Evolutionary conservation across 2,888 invertebrate species (phyloP).

Genomic region (Stomorhina lunata): DNA sequence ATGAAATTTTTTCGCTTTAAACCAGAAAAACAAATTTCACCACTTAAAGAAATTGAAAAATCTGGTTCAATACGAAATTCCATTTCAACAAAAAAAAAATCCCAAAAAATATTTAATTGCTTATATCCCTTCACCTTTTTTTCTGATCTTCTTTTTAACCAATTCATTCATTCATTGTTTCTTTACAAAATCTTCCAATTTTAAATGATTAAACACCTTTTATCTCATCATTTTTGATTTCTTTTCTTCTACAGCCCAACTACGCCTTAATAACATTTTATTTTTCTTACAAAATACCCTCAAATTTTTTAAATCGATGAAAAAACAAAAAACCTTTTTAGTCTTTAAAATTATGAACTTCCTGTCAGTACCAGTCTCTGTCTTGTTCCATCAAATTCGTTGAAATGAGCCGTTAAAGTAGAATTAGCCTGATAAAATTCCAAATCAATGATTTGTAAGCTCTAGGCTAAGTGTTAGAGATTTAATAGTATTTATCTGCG

Average conservation of each 20-base stretch:
- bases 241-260: background rate
- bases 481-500: background rate
- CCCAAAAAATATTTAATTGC: background rate
- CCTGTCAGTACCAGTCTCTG: background rate
- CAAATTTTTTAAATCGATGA: no score
- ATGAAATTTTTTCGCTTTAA: no score
- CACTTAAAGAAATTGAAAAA: conserved; percentile 1
- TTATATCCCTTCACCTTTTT: background rate
- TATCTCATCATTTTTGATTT: background rate
- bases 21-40: background rate
- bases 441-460: background rate
- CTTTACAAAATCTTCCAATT: no score
- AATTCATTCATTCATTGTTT: background rate
- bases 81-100: background rate
- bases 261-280: background rate
- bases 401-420: background rate
- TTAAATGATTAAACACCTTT: conserved; percentile 3
- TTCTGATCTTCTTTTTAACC: background rate
- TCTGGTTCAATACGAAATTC: background rate
- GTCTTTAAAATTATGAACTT: background rate
- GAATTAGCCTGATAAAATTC: background rate
- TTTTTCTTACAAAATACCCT: no score
- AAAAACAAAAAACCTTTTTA: no score
- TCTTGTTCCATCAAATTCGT: no score
- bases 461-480: background rate